These are phyloP conservation scores for Notamacropus eugenii DNA, from an alignment of 2,797 vertebrate species.

Conservation along the genomic window DNA sequence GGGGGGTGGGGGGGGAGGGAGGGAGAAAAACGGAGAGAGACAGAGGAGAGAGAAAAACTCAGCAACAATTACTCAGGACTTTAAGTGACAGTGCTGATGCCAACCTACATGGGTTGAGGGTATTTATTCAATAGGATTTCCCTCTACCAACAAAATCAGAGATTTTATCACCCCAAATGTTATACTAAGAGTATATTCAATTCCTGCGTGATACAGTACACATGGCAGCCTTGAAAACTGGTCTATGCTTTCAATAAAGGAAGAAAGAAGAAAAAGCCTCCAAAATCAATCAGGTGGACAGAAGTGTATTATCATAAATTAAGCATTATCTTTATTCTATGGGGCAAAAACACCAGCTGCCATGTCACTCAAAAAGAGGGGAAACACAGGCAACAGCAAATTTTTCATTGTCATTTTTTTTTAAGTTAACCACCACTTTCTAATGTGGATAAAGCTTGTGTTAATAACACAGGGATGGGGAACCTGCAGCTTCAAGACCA, in stretches of 20 bases:
- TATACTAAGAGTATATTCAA: neutral
- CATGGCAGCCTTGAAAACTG: neutral
- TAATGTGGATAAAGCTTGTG: neutral
- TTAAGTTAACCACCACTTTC: conserved; percentile 34
- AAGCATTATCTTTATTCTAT: neutral
- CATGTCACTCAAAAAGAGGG: neutral
- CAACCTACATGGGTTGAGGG: neutral
- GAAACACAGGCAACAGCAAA: neutral
- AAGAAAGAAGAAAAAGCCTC: neutral
- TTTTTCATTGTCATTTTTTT: conserved; percentile 14
- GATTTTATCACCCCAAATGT: neutral
- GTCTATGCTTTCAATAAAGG: neutral
- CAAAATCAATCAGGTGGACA: neutral
- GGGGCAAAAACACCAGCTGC: neutral
- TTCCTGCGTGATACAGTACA: neutral
- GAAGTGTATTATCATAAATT: neutral
- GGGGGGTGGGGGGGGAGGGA: too few species aligned
- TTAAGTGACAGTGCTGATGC: neutral
- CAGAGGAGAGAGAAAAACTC: neutral
- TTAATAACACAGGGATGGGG: too few species aligned
- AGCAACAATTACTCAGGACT: neutral
- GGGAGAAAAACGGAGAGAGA: too few species aligned
- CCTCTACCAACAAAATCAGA: too few species aligned
- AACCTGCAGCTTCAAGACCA: too few species aligned
- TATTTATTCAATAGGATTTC: neutral